Evolutionary conservation across 2,113 vertebrate species (phyloP).

Genomic region (Aspiorhynchus laticeps): DNA sequence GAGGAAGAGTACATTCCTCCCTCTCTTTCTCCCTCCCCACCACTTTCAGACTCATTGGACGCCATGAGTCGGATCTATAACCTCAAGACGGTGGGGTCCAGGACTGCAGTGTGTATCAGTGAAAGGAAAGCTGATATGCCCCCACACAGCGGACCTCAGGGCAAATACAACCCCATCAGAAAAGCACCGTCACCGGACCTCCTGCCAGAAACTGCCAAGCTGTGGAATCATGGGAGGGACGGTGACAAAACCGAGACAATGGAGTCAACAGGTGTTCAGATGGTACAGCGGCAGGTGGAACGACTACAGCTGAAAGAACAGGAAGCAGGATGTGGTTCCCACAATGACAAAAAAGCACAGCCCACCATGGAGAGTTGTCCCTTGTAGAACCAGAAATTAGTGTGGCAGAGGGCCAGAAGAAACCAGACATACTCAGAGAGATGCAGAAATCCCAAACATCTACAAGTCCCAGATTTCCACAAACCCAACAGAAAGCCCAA

Average conservation of each 20-base stretch:
- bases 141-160: constrained; percentile 64
- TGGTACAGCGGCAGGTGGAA: constrained; percentile 68
- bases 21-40: constrained; percentile 60
- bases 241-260: constrained; percentile 43
- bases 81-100: constrained; percentile 69
- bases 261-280: constrained; percentile 63
- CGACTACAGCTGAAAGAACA: constrained; percentile 70
- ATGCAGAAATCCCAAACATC: constrained; percentile 26
- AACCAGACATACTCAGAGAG: constrained; percentile 49
- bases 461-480: constrained; percentile 39
- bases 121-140: constrained; percentile 66
- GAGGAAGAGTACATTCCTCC: constrained; percentile 42
- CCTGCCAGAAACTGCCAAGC: constrained; percentile 7
- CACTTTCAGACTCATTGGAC: constrained; percentile 61
- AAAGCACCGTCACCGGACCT: not conserved
- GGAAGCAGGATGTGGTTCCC: constrained; percentile 59
- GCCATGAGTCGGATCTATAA: constrained; percentile 79
- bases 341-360: constrained; percentile 21
- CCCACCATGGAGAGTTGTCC: not conserved
- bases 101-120: constrained; percentile 66
- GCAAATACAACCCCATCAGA: constrained; percentile 34
- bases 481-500: constrained; percentile 42
- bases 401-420: constrained; percentile 54
- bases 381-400: constrained; percentile 53
- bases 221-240: constrained; percentile 33